phyloP scores from a whole-genome alignment of 2,797 vertebrate species.

The Petrocephalus sullivani region DNA sequence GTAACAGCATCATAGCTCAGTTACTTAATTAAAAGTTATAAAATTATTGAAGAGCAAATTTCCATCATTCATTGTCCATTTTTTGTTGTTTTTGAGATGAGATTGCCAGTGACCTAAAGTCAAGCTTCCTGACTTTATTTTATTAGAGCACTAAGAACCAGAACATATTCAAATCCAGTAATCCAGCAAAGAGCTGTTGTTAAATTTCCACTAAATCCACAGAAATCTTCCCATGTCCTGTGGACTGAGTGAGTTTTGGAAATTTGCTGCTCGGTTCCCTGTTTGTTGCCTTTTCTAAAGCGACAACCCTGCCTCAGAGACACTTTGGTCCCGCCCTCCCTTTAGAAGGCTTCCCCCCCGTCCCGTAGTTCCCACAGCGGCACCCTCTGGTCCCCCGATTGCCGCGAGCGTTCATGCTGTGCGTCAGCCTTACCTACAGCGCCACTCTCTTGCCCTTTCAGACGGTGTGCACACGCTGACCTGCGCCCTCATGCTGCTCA shows the following conservation, averaged over 20 bases:
- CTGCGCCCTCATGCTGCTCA: slow-evolving; percentile 93
- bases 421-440: not conserved
- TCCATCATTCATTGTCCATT: not conserved
- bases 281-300: not conserved
- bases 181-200: not conserved
- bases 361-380: not conserved
- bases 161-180: not conserved
- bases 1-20: not conserved
- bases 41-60: not conserved
- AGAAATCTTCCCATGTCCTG: not conserved
- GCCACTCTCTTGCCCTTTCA: slow-evolving; percentile 48
- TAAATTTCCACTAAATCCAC: not conserved
- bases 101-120: not conserved
- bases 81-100: not conserved
- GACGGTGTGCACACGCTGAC: slow-evolving; percentile 91
- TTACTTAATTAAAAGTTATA: not conserved
- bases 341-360: not conserved
- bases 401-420: not conserved
- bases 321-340: not conserved
- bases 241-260: not conserved
- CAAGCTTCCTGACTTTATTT: not conserved
- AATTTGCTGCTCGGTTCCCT: not conserved
- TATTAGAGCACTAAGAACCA: not conserved
- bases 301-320: not conserved
- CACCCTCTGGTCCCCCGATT: not conserved